phyloP scores from a whole-genome alignment of 1,140 invertebrate genomes.

The Zaprionus africanus region DNA sequence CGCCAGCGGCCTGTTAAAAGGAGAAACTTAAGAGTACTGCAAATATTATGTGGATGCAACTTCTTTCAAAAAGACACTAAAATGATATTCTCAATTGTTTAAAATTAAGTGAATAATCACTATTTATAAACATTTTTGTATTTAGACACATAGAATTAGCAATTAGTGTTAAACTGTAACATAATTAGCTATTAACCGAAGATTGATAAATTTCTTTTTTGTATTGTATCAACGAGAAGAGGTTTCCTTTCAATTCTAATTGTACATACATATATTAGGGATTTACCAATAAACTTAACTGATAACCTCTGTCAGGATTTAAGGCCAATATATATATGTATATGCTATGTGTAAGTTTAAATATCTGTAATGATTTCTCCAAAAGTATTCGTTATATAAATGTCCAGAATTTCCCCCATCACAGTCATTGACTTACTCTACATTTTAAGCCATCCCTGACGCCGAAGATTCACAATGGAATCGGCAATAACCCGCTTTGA shows the following conservation, averaged over 20 bases:
- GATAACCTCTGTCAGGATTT: conserved; percentile 8
- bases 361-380: conserved; percentile 2
- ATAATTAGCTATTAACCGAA: conserved; percentile 42
- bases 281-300: conserved; percentile 11
- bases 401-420: conserved; percentile 3
- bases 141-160: conserved; percentile 59
- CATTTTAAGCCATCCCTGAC: conserved; percentile 53
- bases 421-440: conserved; percentile 8
- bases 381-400: conserved; percentile 19
- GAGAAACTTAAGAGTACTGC: conserved; percentile 16
- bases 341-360: not conserved
- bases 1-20: conserved; percentile 65
- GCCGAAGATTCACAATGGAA: conserved; percentile 90
- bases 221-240: not conserved
- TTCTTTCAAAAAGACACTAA: conserved; percentile 59
- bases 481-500: conserved; percentile 92
- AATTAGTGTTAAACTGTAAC: conserved; percentile 51
- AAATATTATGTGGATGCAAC: conserved; percentile 12
- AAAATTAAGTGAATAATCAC: conserved; percentile 55
- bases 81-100: conserved; percentile 61
- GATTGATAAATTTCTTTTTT: not conserved
- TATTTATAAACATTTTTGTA: conserved; percentile 75
- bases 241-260: conserved; percentile 12
- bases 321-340: not conserved
- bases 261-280: not conserved